phyloP scores from a whole-genome alignment of 1,140 invertebrate species.

The Achatina immaculata region DNA sequence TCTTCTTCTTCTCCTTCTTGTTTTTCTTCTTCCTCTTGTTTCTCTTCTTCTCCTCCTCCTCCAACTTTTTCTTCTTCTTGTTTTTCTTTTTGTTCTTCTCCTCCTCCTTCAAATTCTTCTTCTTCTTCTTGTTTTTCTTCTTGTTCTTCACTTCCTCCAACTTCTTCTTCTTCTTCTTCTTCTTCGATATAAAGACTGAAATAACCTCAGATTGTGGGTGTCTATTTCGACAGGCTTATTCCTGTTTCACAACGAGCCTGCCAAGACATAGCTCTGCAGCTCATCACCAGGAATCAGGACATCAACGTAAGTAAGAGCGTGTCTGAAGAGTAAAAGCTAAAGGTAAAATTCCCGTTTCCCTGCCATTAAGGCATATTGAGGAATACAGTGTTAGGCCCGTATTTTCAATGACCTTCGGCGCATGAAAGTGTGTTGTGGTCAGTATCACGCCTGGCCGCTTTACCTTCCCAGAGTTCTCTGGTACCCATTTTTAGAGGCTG shows the following conservation, averaged over 20 bases:
- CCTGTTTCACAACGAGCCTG: constrained; percentile 50
- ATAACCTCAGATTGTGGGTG: not conserved
- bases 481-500: not conserved
- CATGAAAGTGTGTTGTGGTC: not conserved
- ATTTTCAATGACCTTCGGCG: too few species aligned
- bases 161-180: too few species aligned
- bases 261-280: constrained; percentile 70
- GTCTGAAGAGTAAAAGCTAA: not conserved
- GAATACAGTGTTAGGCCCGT: too few species aligned
- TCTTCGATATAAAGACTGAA: too few species aligned
- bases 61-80: too few species aligned
- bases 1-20: too few species aligned
- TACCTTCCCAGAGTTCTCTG: not conserved
- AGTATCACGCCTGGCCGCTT: not conserved
- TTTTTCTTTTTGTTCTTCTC: too few species aligned
- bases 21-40: too few species aligned
- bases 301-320: constrained; percentile 45
- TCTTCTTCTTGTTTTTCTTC: too few species aligned
- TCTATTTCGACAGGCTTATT: not conserved
- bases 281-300: constrained; percentile 53
- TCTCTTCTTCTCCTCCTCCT: too few species aligned
- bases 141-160: too few species aligned
- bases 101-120: too few species aligned
- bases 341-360: not conserved
- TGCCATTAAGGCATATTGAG: not conserved